phyloP scores from a whole-genome alignment of 2,113 vertebrate genomes.

The Datnioides undecimradiatus region DNA sequence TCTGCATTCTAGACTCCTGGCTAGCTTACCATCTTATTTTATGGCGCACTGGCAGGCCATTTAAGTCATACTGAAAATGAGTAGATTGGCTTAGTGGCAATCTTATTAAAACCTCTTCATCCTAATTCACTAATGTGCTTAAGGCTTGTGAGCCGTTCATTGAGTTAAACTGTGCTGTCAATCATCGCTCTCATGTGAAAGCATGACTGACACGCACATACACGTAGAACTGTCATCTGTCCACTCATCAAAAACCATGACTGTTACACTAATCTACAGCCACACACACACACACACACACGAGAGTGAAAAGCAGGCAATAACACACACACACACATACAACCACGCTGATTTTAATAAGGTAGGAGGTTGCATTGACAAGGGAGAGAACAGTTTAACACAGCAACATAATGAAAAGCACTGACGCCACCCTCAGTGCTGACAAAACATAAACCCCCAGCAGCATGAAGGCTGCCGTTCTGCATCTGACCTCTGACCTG shows the following conservation, averaged over 20 bases:
- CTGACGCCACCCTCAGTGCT: neutral
- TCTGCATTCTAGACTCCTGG: neutral
- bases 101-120: constrained; percentile 65
- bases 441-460: neutral
- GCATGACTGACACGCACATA: constrained; percentile 48
- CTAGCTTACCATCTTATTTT: constrained; percentile 18
- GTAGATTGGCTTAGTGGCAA: constrained; percentile 49
- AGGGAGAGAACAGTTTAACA: neutral
- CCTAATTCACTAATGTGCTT: constrained; percentile 68
- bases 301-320: neutral
- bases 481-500: neutral
- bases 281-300: neutral
- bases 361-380: neutral
- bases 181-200: constrained; percentile 40
- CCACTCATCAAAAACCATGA: constrained; percentile 23
- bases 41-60: constrained; percentile 23
- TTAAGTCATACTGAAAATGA: constrained; percentile 37
- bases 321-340: neutral
- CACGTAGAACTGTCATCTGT: constrained; percentile 29
- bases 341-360: neutral
- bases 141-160: constrained; percentile 47
- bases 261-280: neutral
- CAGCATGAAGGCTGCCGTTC: neutral
- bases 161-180: constrained; percentile 52
- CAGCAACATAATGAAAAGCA: neutral